phyloP scores from a whole-genome alignment of 2,888 invertebrate species.

The Drosophila neutralis region DNA sequence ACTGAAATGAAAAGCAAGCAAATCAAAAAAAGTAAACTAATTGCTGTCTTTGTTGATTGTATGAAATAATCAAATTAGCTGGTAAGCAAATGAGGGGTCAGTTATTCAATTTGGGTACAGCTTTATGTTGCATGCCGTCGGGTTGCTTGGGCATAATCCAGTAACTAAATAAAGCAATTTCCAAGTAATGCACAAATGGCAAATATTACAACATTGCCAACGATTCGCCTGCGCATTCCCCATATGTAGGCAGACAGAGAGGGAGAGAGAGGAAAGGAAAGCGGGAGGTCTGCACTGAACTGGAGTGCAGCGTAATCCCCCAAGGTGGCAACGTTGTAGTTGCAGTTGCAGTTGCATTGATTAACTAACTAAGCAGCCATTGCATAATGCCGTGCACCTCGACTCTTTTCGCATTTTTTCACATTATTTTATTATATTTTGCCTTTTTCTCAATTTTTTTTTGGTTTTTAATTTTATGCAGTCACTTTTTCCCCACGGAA shows the following conservation, averaged over 20 bases:
- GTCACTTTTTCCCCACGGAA: slow-evolving; percentile 61
- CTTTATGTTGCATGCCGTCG: slow-evolving; percentile 36
- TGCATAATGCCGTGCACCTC: slow-evolving; percentile 58
- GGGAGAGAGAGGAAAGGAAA: not conserved
- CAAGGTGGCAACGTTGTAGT: slow-evolving; percentile 51
- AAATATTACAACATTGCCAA: slow-evolving; percentile 52
- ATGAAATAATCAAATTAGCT: slow-evolving; percentile 70
- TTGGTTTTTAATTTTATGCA: slow-evolving; percentile 65
- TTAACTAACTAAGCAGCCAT: slow-evolving; percentile 66
- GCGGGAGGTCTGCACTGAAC: slow-evolving; percentile 1
- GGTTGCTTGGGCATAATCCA: slow-evolving; percentile 2
- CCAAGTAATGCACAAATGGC: slow-evolving; percentile 60
- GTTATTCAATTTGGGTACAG: slow-evolving; percentile 22
- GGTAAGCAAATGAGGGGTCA: slow-evolving; percentile 43
- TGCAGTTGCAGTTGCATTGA: slow-evolving; percentile 63
- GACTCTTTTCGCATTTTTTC: slow-evolving; percentile 26
- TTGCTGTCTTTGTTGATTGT: slow-evolving; percentile 48
- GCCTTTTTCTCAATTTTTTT: not conserved
- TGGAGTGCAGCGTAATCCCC: slow-evolving; percentile 50
- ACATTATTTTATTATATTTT: not conserved
- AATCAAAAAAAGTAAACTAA: slow-evolving; percentile 43
- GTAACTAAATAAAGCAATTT: slow-evolving; percentile 71
- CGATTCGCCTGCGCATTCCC: slow-evolving; percentile 38
- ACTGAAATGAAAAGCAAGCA: slow-evolving; percentile 29
- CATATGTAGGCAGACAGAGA: slow-evolving; percentile 25